Evolutionary conservation across 2,113 vertebrate genomes (phyloP).

Genomic region (Bos indicus): DNA sequence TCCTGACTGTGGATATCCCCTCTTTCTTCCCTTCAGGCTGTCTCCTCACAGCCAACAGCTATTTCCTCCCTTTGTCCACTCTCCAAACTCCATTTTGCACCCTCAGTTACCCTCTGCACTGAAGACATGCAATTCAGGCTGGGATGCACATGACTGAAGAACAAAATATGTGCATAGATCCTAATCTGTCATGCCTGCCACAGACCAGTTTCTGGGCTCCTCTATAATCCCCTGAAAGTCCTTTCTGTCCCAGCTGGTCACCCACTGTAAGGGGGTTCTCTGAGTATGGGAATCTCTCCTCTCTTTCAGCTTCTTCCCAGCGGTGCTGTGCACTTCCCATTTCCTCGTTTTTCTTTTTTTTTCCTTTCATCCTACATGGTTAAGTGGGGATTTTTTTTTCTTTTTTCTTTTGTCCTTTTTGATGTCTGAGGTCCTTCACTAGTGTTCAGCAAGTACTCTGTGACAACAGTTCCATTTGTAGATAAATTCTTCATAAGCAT

Average conservation of each 20-base stretch:
- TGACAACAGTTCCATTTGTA: background rate
- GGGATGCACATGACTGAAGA: background rate
- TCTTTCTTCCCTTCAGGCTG: background rate
- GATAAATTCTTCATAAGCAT: background rate
- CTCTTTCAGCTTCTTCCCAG: background rate
- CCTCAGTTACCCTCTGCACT: background rate
- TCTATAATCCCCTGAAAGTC: background rate
- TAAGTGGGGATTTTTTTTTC: background rate
- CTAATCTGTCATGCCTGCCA: background rate
- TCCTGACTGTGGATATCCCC: background rate
- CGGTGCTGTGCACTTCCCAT: fast-evolving
- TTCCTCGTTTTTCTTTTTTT: background rate
- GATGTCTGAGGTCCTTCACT: background rate
- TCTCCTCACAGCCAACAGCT: background rate
- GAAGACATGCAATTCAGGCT: background rate
- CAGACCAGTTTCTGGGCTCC: background rate
- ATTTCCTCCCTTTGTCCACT: background rate
- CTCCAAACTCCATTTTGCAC: background rate
- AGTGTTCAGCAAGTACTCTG: background rate
- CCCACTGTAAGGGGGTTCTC: background rate
- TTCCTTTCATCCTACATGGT: background rate
- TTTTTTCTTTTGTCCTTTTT: fast-evolving
- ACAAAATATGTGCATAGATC: background rate
- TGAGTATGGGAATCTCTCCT: background rate
- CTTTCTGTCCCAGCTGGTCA: background rate